Conservation (phyloP, 37 sponge, comb jelly and placozoan species). For the Beroe ovata region DNA sequence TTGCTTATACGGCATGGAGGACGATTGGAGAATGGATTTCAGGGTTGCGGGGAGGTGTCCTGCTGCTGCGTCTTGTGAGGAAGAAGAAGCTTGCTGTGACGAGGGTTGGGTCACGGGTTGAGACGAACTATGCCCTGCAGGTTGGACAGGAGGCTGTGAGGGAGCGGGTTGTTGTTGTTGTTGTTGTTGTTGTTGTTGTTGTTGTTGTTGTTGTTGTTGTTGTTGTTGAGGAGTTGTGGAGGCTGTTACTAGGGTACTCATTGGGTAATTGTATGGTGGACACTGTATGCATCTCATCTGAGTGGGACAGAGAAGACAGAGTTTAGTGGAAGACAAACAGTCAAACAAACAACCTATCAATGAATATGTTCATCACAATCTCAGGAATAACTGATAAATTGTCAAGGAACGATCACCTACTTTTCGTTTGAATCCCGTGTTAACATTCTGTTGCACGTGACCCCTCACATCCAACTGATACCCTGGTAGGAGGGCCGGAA, state of each 20-base stretch:
- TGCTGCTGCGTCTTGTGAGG: not conserved
- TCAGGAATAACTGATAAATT: too few relatives aligned
- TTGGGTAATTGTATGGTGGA: not conserved
- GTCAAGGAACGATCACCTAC: too few relatives aligned
- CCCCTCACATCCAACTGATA: not conserved
- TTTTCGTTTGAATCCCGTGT: conserved; percentile 13
- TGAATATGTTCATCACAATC: too few relatives aligned
- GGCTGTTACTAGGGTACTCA: not conserved
- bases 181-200: not conserved
- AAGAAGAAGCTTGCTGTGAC: not conserved
- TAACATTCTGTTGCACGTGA: not conserved
- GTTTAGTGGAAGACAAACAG: too few relatives aligned
- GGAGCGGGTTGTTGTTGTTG: not conserved
- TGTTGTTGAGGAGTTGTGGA: not conserved
- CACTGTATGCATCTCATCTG: not conserved
- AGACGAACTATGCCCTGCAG: not conserved
- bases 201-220: not conserved
- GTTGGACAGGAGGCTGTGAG: not conserved
- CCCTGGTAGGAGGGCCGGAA: not conserved
- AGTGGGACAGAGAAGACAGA: too few relatives aligned
- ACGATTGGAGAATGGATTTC: not conserved
- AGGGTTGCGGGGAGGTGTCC: not conserved
- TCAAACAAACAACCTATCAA: too few relatives aligned
- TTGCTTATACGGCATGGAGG: not conserved
- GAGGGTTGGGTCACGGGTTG: not conserved